phyloP scores from a whole-genome alignment of 2,888 invertebrate genomes.

The Drosophila maculinotata region DNA sequence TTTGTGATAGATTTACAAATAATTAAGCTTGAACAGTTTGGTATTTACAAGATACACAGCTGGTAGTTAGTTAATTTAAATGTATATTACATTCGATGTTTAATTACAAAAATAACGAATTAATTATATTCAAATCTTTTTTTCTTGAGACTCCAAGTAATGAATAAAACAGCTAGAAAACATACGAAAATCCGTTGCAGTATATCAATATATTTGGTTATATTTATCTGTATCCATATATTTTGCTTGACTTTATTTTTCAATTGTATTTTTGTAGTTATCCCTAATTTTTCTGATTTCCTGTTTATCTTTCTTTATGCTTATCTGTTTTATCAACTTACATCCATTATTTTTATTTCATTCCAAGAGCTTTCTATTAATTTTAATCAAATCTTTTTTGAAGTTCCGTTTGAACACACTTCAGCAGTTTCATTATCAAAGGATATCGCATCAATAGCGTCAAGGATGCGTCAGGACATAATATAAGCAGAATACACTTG shows the following conservation, averaged over 20 bases:
- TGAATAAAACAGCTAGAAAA: no score
- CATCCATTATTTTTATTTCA: no score
- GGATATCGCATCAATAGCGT: not conserved
- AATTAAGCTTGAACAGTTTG: slow-evolving; percentile 35
- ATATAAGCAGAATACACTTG: slow-evolving; percentile 13
- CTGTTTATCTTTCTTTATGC: no score
- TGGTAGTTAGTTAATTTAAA: slow-evolving; percentile 20
- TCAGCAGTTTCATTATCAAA: not conserved
- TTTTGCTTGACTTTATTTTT: not conserved
- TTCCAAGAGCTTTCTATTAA: no score
- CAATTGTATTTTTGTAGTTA: not conserved
- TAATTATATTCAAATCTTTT: no score
- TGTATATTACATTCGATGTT: slow-evolving; percentile 9
- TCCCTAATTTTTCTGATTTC: not conserved
- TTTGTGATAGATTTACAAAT: slow-evolving; percentile 36
- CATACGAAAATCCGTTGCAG: no score
- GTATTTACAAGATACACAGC: slow-evolving; percentile 17
- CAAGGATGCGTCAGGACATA: slow-evolving; percentile 2
- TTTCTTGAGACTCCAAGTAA: no score
- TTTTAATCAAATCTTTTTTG: no score
- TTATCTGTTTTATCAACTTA: no score
- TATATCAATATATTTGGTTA: no score
- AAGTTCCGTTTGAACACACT: no score
- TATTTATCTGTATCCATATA: not conserved
- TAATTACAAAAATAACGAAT: not conserved